Conservation (phyloP, 1,140 invertebrate species). For the Reticulitermes speratus region DNA sequence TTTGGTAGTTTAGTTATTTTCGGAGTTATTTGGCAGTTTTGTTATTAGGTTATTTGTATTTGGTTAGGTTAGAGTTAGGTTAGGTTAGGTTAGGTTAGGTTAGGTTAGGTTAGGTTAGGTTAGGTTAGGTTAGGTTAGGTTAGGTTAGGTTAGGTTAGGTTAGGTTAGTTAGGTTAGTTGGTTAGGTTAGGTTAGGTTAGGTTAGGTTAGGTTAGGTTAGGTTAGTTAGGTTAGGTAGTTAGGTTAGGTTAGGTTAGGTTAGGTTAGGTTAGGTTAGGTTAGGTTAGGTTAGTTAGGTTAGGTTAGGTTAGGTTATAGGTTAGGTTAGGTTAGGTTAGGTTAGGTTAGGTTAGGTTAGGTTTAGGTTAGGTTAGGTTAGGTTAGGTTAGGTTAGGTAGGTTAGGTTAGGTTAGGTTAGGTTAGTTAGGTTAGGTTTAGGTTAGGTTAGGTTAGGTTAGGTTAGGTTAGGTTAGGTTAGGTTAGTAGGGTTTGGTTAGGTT, state of each 20-base stretch:
- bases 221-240: constrained; percentile 39
- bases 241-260: constrained; percentile 39
- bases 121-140: too few species aligned
- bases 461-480: constrained; percentile 13
- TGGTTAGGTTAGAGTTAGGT: too few species aligned
- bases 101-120: too few species aligned
- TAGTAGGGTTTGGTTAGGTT: constrained; percentile 29
- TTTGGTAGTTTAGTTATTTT: too few species aligned
- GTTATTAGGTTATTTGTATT: too few species aligned
- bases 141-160: too few species aligned
- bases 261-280: constrained; percentile 38
- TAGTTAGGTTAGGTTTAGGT: constrained; percentile 34
- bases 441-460: constrained; percentile 36
- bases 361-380: constrained; percentile 34
- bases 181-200: constrained; percentile 25
- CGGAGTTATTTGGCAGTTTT: too few species aligned
- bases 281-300: constrained; percentile 39
- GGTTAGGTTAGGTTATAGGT: constrained; percentile 36
- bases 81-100: too few species aligned
- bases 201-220: constrained; percentile 29
- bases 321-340: constrained; percentile 33
- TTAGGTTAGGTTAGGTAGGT: constrained; percentile 25
- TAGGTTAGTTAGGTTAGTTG: too few species aligned
- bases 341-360: constrained; percentile 37
- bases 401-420: too few species aligned